phyloP scores from a whole-genome alignment of 2,797 vertebrate genomes.

The Harpagifer antarcticus region DNA sequence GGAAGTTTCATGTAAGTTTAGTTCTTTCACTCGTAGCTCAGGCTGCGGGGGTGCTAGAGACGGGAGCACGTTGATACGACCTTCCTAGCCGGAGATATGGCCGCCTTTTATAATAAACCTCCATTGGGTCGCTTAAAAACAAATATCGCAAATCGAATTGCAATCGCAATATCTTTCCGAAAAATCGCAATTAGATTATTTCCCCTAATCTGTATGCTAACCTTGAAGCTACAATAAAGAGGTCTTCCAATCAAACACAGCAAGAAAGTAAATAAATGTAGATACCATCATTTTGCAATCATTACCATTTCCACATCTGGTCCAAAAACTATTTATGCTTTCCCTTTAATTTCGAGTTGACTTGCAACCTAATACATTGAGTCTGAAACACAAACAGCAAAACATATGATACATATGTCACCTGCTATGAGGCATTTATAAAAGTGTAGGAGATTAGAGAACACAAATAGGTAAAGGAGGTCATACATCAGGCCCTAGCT shows the following conservation, averaged over 20 bases:
- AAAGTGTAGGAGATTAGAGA: background rate
- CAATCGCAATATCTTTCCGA: too few relatives aligned
- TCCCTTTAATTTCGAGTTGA: background rate
- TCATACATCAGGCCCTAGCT: slow-evolving; percentile 15
- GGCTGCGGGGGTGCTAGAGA: too few relatives aligned
- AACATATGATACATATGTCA: slow-evolving; percentile 2
- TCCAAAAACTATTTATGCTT: background rate
- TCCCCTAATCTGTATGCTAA: background rate
- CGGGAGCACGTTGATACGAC: too few relatives aligned
- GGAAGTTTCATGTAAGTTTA: too few relatives aligned
- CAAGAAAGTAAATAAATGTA: background rate
- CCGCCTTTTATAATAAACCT: too few relatives aligned
- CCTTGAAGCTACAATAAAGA: background rate
- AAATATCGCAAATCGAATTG: too few relatives aligned
- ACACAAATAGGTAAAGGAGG: slow-evolving; percentile 16
- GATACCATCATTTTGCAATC: background rate
- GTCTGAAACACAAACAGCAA: slow-evolving; percentile 2
- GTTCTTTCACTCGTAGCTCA: too few relatives aligned
- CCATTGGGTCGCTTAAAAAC: too few relatives aligned
- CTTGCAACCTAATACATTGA: slow-evolving; percentile 1
- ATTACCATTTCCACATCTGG: background rate
- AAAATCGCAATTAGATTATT: too few relatives aligned
- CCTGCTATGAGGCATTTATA: slow-evolving; percentile 19
- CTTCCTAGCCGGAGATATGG: too few relatives aligned
- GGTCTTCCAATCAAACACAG: background rate